A percentile compares a stretch with the other conserved stretches of the same genome.
Conservation (phyloP, 2,113 vertebrate species). For the Bujurquina vittata region DNA sequence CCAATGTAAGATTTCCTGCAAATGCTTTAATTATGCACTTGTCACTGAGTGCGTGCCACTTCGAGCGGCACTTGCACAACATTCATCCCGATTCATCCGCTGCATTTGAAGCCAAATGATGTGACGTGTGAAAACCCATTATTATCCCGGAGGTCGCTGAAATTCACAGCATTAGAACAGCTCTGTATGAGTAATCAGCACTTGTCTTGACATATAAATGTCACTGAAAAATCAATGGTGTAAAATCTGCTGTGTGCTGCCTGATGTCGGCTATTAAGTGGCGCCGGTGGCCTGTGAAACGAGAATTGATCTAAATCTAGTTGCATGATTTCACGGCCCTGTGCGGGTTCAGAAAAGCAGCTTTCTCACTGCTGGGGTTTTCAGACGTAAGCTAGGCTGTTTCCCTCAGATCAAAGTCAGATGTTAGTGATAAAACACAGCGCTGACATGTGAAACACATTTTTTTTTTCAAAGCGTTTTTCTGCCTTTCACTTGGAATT, state of each 20-base stretch:
- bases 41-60: conserved; percentile 14
- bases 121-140: background rate
- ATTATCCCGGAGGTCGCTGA: background rate
- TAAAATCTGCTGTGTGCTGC: background rate
- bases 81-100: background rate
- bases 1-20: conserved; percentile 37
- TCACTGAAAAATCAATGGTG: background rate
- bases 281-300: conserved; percentile 1
- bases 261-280: background rate
- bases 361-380: background rate
- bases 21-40: conserved; percentile 19
- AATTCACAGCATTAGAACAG: background rate
- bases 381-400: background rate
- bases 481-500: background rate
- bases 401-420: background rate
- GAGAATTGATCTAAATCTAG: background rate
- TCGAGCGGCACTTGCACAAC: background rate
- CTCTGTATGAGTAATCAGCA: background rate
- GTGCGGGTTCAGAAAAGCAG: background rate
- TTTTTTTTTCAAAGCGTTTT: background rate
- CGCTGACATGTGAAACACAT: background rate
- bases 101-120: background rate
- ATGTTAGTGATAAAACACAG: background rate
- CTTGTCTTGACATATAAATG: background rate
- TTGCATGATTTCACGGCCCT: background rate